Percentiles rank a stretch among this genome's conserved stretches.
Conservation (phyloP, 1,140 invertebrate genomes). For the Caenorhabditis briggsae region DNA sequence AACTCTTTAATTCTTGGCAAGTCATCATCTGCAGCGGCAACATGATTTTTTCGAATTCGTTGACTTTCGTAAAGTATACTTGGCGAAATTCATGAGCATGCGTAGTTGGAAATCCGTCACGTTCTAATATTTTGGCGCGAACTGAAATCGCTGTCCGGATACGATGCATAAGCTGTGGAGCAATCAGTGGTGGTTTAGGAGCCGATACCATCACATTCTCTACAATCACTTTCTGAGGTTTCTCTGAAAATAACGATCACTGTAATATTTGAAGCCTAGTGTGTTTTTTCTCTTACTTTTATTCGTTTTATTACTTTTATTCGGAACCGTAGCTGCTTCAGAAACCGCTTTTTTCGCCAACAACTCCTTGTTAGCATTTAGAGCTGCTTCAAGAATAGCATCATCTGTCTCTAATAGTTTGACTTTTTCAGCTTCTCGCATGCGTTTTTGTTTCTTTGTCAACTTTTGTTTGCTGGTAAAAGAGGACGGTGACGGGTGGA, state of each 20-base stretch:
- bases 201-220: neutral
- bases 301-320: no score
- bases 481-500: no score
- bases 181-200: neutral
- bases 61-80: neutral
- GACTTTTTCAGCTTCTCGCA: neutral
- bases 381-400: neutral
- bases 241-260: neutral
- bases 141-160: neutral
- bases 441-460: neutral
- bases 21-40: no score
- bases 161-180: neutral
- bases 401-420: slow-evolving; percentile 8
- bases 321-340: neutral
- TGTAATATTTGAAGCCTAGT: neutral
- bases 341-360: no score
- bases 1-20: neutral
- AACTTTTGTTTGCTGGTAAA: neutral
- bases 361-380: no score
- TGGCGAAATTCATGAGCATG: neutral
- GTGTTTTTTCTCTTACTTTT: neutral
- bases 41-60: neutral
- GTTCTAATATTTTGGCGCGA: neutral
- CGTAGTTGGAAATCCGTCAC: neutral
- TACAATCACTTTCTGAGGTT: neutral